A percentile compares a stretch with the other conserved stretches of the same genome.
These are phyloP conservation scores for Chrysolina americana DNA, from an alignment of 2,888 invertebrate genomes.

Conservation along the genomic window DNA sequence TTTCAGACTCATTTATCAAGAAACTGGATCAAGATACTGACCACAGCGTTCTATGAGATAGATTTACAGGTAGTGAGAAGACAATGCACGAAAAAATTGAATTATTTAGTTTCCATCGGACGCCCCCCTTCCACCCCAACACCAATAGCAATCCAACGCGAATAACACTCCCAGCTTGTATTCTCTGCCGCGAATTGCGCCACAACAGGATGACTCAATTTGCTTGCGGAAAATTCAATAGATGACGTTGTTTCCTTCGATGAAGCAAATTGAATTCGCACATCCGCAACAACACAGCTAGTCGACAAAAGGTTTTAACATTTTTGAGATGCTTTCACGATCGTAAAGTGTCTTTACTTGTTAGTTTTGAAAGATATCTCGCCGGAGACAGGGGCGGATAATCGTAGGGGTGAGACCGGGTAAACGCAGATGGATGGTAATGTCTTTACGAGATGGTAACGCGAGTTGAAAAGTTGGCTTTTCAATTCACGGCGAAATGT, in stretches of 20 bases:
- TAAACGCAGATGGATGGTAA: background rate
- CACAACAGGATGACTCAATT: slow-evolving; percentile 38
- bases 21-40: too few species aligned
- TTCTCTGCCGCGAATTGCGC: slow-evolving; percentile 28
- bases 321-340: slow-evolving; percentile 41
- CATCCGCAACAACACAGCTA: slow-evolving; percentile 25
- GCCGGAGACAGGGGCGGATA: background rate
- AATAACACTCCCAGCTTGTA: background rate
- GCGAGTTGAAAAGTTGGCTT: background rate
- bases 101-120: too few species aligned
- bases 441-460: background rate
- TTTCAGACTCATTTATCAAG: too few species aligned
- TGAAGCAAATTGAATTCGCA: slow-evolving; percentile 42
- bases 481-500: background rate
- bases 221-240: slow-evolving; percentile 40
- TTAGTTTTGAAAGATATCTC: slow-evolving; percentile 27
- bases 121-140: background rate
- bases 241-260: slow-evolving; percentile 41
- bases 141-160: background rate
- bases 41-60: too few species aligned
- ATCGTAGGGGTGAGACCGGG: background rate
- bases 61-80: too few species aligned
- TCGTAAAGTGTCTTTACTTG: slow-evolving; percentile 32
- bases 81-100: too few species aligned
- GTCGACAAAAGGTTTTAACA: slow-evolving; percentile 38